These are phyloP conservation scores for Branchipolynoe longqiensis DNA, from an alignment of 2,888 invertebrate genomes.

Conservation along the genomic window DNA sequence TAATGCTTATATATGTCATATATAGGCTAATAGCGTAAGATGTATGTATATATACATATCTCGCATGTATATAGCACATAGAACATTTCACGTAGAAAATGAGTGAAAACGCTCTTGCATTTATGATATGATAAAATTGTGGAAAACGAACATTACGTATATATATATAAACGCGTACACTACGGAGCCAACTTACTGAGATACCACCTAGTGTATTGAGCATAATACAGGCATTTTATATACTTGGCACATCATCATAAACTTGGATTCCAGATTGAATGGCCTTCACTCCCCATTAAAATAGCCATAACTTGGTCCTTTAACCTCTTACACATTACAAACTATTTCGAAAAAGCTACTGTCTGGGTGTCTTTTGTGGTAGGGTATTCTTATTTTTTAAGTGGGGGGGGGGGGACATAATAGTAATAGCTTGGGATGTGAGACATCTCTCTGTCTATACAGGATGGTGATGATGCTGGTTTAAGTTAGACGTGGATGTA, in stretches of 20 bases:
- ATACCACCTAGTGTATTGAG: slow-evolving; percentile 32
- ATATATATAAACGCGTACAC: slow-evolving; percentile 41
- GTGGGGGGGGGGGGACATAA: too few relatives aligned
- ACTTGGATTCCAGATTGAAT: slow-evolving; percentile 28
- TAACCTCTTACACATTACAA: slow-evolving; percentile 15
- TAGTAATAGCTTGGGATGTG: background rate
- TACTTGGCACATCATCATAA: slow-evolving; percentile 33
- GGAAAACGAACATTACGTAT: slow-evolving; percentile 21
- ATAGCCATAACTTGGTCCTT: slow-evolving; percentile 28
- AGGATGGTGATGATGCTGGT: background rate
- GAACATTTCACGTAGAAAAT: slow-evolving; percentile 38
- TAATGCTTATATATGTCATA: slow-evolving; percentile 30
- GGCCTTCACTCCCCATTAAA: slow-evolving; percentile 16
- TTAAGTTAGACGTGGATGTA: background rate
- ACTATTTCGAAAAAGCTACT: background rate
- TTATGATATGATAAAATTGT: slow-evolving; percentile 47
- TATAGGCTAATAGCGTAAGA: slow-evolving; percentile 6
- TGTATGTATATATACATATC: slow-evolving; percentile 12
- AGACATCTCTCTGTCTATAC: background rate
- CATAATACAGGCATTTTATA: slow-evolving; percentile 41
- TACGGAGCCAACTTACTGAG: slow-evolving; percentile 34
- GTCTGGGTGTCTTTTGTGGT: slow-evolving; percentile 9
- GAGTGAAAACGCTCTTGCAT: slow-evolving; percentile 14
- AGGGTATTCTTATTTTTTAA: too few relatives aligned
- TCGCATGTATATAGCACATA: slow-evolving; percentile 11